Evolutionary conservation across 2,113 vertebrate species (phyloP).

Genomic region (Callorhinus ursinus): DNA sequence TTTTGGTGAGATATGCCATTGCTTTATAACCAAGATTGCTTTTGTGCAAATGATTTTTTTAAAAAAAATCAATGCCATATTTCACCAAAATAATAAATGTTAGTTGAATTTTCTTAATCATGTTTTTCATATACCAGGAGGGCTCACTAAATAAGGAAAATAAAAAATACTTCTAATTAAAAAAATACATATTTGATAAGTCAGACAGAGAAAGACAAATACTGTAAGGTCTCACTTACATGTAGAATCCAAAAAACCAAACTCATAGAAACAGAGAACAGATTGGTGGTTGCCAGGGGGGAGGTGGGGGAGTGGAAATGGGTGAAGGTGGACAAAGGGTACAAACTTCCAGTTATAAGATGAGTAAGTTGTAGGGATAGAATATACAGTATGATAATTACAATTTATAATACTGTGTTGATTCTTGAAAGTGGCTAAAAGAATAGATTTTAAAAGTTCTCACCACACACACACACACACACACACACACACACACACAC

Average conservation of each 20-base stretch:
- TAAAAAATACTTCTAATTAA: neutral
- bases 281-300: neutral
- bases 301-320: neutral
- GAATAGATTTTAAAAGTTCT: neutral
- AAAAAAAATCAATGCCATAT: neutral
- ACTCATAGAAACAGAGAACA: neutral
- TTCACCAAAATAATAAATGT: neutral
- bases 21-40: neutral
- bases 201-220: neutral
- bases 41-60: neutral
- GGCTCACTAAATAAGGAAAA: constrained; percentile 1
- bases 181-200: neutral
- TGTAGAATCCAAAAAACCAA: neutral
- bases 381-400: neutral
- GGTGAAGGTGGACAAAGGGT: neutral
- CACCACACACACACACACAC: neutral
- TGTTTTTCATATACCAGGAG: neutral
- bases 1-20: neutral
- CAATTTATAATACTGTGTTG: neutral
- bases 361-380: neutral
- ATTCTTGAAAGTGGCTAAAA: neutral
- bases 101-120: neutral
- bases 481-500: neutral
- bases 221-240: neutral
- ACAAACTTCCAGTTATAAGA: neutral